Base-by-base conservation (phyloP, 1,140 invertebrate genomes). In the Hesperophylax magnus region DNA sequence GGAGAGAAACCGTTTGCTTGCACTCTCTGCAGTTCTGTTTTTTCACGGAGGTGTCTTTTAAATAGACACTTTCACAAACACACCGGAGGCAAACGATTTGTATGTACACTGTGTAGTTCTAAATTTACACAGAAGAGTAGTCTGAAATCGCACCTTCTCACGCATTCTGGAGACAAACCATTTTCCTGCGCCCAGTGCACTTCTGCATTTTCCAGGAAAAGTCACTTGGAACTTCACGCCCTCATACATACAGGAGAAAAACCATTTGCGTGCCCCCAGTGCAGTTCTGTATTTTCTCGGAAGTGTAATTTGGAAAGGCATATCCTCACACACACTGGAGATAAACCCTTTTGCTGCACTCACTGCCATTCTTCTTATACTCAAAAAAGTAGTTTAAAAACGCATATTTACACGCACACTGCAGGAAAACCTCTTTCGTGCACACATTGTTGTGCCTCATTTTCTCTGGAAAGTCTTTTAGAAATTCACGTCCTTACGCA, bases 181-280 rank as follows among this genome's bases (percentile, higher is more conserved):
- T 20, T 60, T 20, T 60, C 58, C 5, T 60, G 58, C 58, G 6
- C 15, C 3, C 15, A 18, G 1, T 60, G 58, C 22, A 1, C 2
- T 60, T 11, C 15, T 20, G 6, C 14, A 11, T 60, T 17, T 60
- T 17, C n/a, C 18, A 1, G n/a, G n/a, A 11, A 60, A 18, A n/a
- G 58, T 60, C 15, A 20, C n/a, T 60, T 60, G 22, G 22, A 20
- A 11, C 6, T 18, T 60, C 58, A 60, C 18, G 7, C n/a, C n/a
- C 18, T 60, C 3, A 20, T 7, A 3, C 53, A 56, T 18, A 6
- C 18, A 1, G 69, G 52, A 22, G 52, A 18, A 17, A 76, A 76
- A 58, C 74, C 74, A 15, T 76, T 56, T 54, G 24, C 24, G 1
- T 76, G 74, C 18, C 18, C 20, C 17, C 15, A 76, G 20, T 76